Base-by-base conservation (phyloP, 2,113 vertebrate genomes). In the Dasyprocta punctata region DNA sequence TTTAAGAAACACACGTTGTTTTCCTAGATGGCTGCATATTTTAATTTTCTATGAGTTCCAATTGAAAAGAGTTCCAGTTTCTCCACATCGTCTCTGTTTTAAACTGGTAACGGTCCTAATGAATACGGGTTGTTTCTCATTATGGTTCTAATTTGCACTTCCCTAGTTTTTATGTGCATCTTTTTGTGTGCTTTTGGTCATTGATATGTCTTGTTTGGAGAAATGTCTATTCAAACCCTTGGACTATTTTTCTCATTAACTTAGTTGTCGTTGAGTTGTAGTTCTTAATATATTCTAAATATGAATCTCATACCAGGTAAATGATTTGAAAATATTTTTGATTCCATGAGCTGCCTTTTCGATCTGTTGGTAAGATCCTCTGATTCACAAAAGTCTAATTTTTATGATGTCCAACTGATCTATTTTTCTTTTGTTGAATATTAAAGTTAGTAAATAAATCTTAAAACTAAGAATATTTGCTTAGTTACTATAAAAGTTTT, bases 371-470 rank as follows among this genome's bases (percentile, higher is more conserved):
- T 73, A 41, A 11, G n/a, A 20, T 20, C 65, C 69, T 73, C 10
- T 73, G 69, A 73, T 22, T 24, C n/a, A 41, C 84, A 22, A 73
- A 73, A 73, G 20, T 73, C n/a, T 73, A 41, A 73, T 24, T 73
- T 73, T 24, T 38, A 38, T 20, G n/a, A 71, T 71, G 19, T 71
- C 69, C 7, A 71, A 71, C 16, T 71, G 22, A 71, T 8, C 69
- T n/a, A 10, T 93, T 24, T 73, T 41, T 73, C 69, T 73, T 69
- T 69, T 69, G 88, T 67, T 89, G 58, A 89, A 49, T 83, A 5
- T 75, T 10, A 92, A 61, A 71, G 54, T 84, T 88, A 89, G 26
- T 41, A 92, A 92, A 65, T 86, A 4, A 92, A 92, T 49, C 94
- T 92, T 73, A 92, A 92, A 95, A 73, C 54, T 63, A 86, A 81